Percentiles rank a stretch among this genome's conserved stretches.
Conservation (phyloP, 2,888 invertebrate species). For the Ochlodes sylvanus region DNA sequence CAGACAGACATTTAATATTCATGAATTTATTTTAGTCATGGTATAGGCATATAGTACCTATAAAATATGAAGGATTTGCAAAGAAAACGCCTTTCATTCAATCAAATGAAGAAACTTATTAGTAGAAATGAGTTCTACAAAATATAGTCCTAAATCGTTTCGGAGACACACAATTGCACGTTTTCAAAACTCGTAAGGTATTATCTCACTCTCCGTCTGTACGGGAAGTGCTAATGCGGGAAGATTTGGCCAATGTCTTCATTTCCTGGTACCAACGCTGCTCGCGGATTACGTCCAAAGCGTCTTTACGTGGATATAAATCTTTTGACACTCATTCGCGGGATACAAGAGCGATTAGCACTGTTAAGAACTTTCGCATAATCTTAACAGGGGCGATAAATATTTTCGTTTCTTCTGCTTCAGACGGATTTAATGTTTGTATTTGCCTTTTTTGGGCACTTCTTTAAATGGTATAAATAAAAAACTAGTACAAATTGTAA, state of each 20-base stretch:
- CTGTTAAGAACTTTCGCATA: slow-evolving; percentile 64
- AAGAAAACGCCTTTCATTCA: no score
- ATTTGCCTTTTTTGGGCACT: no score
- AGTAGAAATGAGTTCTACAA: no score
- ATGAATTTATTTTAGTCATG: no score
- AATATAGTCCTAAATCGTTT: not conserved
- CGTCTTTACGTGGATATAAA: slow-evolving; percentile 75
- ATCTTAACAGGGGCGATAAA: slow-evolving; percentile 57
- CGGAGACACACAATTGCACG: not conserved
- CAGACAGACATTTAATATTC: no score
- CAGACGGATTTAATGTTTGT: no score
- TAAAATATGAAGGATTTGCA: no score
- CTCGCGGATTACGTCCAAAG: slow-evolving; percentile 59
- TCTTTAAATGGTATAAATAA: no score
- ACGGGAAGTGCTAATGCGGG: slow-evolving; percentile 29
- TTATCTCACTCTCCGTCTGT: not conserved
- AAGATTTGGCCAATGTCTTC: slow-evolving; percentile 60
- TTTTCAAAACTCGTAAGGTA: slow-evolving; percentile 10
- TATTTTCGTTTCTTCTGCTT: slow-evolving; percentile 11
- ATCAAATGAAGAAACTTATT: no score
- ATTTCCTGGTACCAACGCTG: slow-evolving; percentile 67
- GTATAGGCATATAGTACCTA: no score
- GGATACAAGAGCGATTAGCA: slow-evolving; percentile 81
- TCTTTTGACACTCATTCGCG: slow-evolving; percentile 80
- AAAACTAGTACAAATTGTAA: no score